phyloP scores from a whole-genome alignment of 2,797 vertebrate genomes.

The Neostethus bicornis region DNA sequence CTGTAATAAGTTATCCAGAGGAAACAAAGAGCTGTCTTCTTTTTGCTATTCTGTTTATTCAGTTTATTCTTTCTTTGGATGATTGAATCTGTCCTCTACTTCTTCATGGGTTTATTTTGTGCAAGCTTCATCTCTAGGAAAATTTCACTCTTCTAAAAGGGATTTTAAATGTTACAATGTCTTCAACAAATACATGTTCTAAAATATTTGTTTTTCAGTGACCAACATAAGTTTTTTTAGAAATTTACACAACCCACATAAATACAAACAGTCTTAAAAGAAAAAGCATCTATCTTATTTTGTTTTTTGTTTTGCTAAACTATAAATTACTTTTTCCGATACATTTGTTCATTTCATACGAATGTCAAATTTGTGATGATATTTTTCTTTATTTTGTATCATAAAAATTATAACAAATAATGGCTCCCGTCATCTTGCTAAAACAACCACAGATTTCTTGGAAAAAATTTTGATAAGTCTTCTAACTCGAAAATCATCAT shows the following conservation, averaged over 20 bases:
- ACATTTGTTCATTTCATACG: no score
- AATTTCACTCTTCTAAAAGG: not conserved
- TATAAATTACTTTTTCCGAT: no score
- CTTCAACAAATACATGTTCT: not conserved
- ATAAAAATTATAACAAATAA: no score
- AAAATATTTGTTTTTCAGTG: not conserved
- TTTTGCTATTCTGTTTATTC: conserved; percentile 11
- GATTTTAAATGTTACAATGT: not conserved
- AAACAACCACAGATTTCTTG: not conserved
- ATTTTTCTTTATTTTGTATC: no score
- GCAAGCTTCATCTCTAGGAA: not conserved
- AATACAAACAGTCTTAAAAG: no score
- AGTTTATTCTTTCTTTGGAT: not conserved
- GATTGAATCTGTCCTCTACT: not conserved
- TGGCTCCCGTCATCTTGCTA: no score
- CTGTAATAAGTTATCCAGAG: conserved; percentile 28
- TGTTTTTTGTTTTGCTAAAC: no score
- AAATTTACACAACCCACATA: no score
- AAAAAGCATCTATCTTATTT: no score
- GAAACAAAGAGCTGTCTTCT: not conserved
- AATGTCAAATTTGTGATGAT: no score
- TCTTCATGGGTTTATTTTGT: not conserved
- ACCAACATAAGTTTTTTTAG: not conserved
- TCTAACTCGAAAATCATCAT: not conserved
- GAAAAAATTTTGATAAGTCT: not conserved